Evolutionary conservation across 2,113 vertebrate species (phyloP), one percentile per base, ranked within the genome.

Genomic region (Prunella himalayana): DNA sequence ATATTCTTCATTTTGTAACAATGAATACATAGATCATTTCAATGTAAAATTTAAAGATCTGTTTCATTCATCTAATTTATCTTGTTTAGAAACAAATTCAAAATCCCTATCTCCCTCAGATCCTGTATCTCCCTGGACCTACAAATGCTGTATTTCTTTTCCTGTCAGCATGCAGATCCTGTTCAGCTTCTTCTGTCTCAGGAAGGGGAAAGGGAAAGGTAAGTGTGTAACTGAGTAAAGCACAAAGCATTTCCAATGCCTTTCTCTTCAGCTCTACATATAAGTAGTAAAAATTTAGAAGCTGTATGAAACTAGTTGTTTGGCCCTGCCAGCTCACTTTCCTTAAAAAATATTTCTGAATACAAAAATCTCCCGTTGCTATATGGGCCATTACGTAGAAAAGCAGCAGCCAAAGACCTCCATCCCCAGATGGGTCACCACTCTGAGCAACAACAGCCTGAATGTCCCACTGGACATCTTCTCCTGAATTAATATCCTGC

Each of bases 221-320:
- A 24, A 89, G 41, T 47, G 23, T 1, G 2, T 33, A 82, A 57
- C 9, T 18, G 37, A 92, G 35, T 45, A 72, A 92, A 80, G 37
- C 76, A 91, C 20, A 50, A 47, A 90, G 41, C 45, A 60, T 84
- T 95, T 78, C 45, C 79, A 64, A 88, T 41, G 10, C 17, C 81
- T 39, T 20, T 65, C 49, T 72, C 61, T 63, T 66, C 57, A 78
- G 64, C n/a, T 69, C 61, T 66, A 20, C 31, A 57, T 30, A 82
- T 51, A 82, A 78, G 51, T 39, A 80, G 27, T 79, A 90, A 94
- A 82, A 82, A 88, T 56, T 50, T 77, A 76, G 94, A 94, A 94
- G 60, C 33, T 65, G 45, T 64, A 8, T 5, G 28, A 84, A 95
- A 82, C 17, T 30, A 50, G 30, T 23, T 79, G 78, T 63, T 91